Base-by-base conservation (phyloP, 1,140 invertebrate species). In the Heliothis subflexa region DNA sequence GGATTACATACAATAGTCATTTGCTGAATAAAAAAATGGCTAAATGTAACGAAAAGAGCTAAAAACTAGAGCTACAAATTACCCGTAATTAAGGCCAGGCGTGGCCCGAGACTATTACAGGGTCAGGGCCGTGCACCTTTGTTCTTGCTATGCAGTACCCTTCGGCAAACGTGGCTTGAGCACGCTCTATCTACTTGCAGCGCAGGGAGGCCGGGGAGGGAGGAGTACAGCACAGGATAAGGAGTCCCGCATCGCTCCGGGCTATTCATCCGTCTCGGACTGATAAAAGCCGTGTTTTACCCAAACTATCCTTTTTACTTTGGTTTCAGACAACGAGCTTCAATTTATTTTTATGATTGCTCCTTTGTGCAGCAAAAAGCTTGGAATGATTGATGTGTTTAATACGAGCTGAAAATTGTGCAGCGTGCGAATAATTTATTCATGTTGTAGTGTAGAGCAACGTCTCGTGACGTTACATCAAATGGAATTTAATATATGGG, bases 401-500 rank as follows among this genome's bases (percentile, higher is more conserved):
- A 80, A 85, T 83, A 82, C 62, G 80, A 79, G 62, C 45, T 78
- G 78, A 83, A 87, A 85, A 86, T 82, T 82, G 80, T 82, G 68
- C 57, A 66, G 57, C 78, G 81, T 80, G 52, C 62, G 75, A 78
- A 73, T 85, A 86, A 85, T 84, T 81, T 81, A 83, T 86, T 81
- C 78, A 83, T 82, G 75, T 75, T 83, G 57, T 80, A 80, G 77
- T 78, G 72, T 68, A 75, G 54, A 66, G 28, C 62, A 18, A 66
- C 62, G 74, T 77, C 59, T 62, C 45, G 49, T 77, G 62, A 77
- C 73, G 73, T 75, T 62, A 66, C 83, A 79, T 79, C 21, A 62
- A 54, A 82, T 78, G 81, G 81, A 86, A 86, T 86, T 84, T 84
- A 84, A 86, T 86, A 86, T 83, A 81, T 85, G 79, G 82, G 81